Percentiles rank a stretch among this genome's conserved stretches.
These are phyloP conservation scores for Microcebus tavaratra DNA, from an alignment of 2,113 vertebrate genomes.

Conservation along the genomic window DNA sequence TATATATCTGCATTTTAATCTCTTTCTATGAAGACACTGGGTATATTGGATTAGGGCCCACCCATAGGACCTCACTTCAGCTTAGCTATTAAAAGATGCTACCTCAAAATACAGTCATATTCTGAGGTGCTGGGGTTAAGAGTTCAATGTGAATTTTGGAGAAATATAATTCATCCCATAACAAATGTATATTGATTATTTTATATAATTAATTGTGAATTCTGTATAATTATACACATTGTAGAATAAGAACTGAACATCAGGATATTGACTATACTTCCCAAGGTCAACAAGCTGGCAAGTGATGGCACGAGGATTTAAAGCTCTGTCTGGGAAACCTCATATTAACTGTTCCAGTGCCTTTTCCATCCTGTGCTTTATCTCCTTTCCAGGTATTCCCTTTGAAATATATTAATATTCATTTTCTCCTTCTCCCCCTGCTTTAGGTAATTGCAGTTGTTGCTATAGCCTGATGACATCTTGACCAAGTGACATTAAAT, in stretches of 20 bases:
- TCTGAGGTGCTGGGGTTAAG: neutral
- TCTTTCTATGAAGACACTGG: neutral
- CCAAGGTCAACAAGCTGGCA: neutral
- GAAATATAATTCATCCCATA: neutral
- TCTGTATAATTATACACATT: neutral
- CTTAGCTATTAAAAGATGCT: neutral
- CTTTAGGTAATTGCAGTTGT: neutral
- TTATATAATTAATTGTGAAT: neutral
- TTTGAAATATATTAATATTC: neutral
- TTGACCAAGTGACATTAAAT: neutral
- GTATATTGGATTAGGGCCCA: neutral
- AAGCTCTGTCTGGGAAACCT: neutral
- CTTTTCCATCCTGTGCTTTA: neutral
- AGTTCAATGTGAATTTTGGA: neutral
- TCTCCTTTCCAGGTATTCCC: neutral
- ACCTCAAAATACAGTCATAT: neutral
- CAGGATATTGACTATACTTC: neutral
- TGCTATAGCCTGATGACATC: neutral
- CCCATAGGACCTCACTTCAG: neutral
- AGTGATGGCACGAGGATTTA: neutral
- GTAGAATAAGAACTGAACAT: neutral
- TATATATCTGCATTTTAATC: fast-evolving
- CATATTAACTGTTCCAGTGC: neutral
- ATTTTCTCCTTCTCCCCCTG: neutral
- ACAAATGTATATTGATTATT: neutral